Percentiles rank a stretch among this genome's conserved stretches.
These are phyloP conservation scores for Eidolon helvum DNA, from an alignment of 2,113 vertebrate species.

Conservation along the genomic window DNA sequence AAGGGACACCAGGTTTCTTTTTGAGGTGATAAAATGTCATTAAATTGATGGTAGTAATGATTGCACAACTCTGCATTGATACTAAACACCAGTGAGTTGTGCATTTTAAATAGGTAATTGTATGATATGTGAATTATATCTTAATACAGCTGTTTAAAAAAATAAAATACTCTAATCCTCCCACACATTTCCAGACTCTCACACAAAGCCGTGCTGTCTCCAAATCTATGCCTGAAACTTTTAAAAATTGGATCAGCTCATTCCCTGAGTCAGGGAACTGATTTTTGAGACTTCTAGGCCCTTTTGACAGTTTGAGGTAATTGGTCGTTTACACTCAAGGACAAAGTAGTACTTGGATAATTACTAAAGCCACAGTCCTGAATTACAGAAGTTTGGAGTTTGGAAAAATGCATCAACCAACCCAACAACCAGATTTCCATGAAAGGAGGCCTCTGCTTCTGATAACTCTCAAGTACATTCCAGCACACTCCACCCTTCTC, in stretches of 20 bases:
- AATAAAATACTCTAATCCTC: not conserved
- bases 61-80: not conserved
- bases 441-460: constrained; percentile 43
- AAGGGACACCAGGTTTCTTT: not conserved
- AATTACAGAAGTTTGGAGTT: constrained; percentile 2
- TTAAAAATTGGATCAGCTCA: not conserved
- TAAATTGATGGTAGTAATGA: not conserved
- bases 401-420: constrained; percentile 55
- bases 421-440: constrained; percentile 21
- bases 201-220: constrained; percentile 52
- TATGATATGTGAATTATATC: not conserved
- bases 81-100: not conserved
- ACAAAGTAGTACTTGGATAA: constrained; percentile 33
- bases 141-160: not conserved
- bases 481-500: not conserved
- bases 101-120: not conserved
- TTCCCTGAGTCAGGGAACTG: constrained; percentile 35
- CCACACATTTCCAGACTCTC: not conserved
- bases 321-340: constrained; percentile 26
- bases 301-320: constrained; percentile 47
- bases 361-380: constrained; percentile 40
- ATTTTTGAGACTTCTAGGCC: constrained; percentile 35
- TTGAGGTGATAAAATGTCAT: not conserved
- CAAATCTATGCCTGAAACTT: not conserved
- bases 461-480: constrained; percentile 17